Evolutionary conservation across 2,113 vertebrate species (phyloP), one percentile per base, ranked within the genome.

Genomic region (Nyctereutes procyonoides): DNA sequence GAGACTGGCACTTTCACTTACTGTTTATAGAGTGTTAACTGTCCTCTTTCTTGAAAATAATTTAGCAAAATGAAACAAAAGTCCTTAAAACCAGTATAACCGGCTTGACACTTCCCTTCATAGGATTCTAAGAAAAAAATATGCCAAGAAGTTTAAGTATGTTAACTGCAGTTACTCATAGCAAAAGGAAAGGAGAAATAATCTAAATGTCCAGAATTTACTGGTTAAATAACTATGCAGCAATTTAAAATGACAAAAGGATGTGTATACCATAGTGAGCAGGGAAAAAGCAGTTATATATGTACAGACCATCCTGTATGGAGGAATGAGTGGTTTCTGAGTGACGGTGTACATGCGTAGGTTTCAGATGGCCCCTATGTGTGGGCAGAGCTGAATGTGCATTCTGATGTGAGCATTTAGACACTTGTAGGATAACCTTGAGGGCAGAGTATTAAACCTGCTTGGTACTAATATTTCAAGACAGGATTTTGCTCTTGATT

Each of bases 21-120:
- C 73, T 95, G 67, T 96, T 93, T 84, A 48, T 67, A 22, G 53
- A 73, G 48, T 82, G 81, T 94, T 97, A 96, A 96, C 89, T 97
- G 87, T 63, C 69, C 80, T 88, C 67, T 93, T 96, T 95, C 90
- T 94, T 76, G 63, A 96, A 89, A 92, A 73, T 53, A 84, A 93
- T 79, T 96, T 93, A 96, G 76, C 74, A 87, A 71, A 43, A 88
- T 35, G 35, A 63, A 96, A 77, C 17, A 22, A 62, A 95, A 95
- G 30, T 90, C 65, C 60, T 76, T 87, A 58, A 82, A 77, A 69
- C 82, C 80, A 60, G 62, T 76, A 89, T 35, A 58, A 20, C 32
- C 82, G 55, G 77, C 16, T 32, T 30, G 76, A 85, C 53, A 88
- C 51, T 93, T 93, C 43, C 51, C 24, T 28, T 69, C 35, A 48